Percentiles rank a stretch among this genome's conserved stretches.
phyloP scores from a whole-genome alignment of 2,113 vertebrate species.

The Halichoerus grypus region DNA sequence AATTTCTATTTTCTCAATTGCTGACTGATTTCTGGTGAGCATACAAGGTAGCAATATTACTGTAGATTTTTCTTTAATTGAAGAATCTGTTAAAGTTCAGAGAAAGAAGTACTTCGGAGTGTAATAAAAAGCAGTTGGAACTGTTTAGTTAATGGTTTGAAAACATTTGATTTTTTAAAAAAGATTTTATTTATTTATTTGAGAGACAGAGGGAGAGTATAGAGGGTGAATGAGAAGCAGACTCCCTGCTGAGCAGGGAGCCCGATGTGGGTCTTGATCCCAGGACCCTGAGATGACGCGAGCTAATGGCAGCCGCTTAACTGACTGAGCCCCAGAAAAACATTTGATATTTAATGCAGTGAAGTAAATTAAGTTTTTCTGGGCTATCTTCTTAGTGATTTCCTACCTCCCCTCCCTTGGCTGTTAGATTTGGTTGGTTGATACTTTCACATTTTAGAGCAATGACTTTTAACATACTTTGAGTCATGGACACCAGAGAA shows the following conservation, averaged over 20 bases:
- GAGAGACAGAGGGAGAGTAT: no score
- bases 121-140: neutral
- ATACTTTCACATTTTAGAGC: neutral
- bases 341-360: neutral
- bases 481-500: neutral
- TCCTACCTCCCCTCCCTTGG: neutral
- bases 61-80: neutral
- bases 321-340: no score
- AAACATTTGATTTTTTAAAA: neutral
- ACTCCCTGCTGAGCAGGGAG: no score
- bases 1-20: neutral
- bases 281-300: no score
- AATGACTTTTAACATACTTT: slow-evolving; percentile 1
- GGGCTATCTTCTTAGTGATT: neutral
- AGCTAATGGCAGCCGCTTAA: no score
- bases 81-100: neutral
- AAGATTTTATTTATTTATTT: no score
- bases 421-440: neutral
- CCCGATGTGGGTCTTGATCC: no score
- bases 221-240: no score
- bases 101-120: neutral
- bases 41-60: neutral
- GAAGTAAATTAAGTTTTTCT: neutral
- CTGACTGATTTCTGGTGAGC: neutral
- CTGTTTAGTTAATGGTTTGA: neutral